These are phyloP conservation scores for Drosophila bocki DNA, from an alignment of 1,140 invertebrate genomes.

Conservation along the genomic window DNA sequence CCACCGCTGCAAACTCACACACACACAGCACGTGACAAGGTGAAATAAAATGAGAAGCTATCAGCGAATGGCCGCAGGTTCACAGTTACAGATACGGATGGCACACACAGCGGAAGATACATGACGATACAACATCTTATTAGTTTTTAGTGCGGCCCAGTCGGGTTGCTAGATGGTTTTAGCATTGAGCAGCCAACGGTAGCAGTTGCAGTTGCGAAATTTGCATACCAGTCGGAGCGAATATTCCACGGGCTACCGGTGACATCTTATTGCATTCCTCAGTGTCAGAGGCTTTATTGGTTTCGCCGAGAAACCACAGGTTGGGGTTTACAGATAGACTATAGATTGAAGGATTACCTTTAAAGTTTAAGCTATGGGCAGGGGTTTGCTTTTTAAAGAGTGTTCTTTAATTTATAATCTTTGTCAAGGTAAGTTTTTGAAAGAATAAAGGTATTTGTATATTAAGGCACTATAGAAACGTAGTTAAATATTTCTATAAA, in stretches of 20 bases:
- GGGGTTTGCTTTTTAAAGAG: background rate
- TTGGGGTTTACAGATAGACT: constrained; percentile 12
- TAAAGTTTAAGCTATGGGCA: background rate
- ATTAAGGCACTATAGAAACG: background rate
- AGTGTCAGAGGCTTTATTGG: constrained; percentile 34
- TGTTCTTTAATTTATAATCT: no score
- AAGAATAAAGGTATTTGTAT: background rate
- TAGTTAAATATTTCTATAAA: background rate
- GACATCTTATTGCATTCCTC: constrained; percentile 58
- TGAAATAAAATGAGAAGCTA: constrained; percentile 82
- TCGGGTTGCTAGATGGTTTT: constrained; percentile 42
- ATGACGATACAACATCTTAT: constrained; percentile 78
- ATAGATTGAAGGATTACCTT: background rate
- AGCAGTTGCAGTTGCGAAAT: constrained; percentile 28
- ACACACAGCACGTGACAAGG: constrained; percentile 69
- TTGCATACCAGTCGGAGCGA: constrained; percentile 44
- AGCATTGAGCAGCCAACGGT: constrained; percentile 15
- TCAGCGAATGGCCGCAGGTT: constrained; percentile 54
- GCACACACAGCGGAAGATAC: constrained; percentile 36
- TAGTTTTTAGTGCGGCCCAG: constrained; percentile 70
- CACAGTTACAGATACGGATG: constrained; percentile 47
- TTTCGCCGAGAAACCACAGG: background rate
- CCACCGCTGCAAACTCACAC: constrained; percentile 60
- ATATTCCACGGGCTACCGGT: constrained; percentile 35
- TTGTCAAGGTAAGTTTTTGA: background rate